Evolutionary conservation across 2,797 vertebrate genomes (phyloP).

Genomic region (Xenops minutus): DNA sequence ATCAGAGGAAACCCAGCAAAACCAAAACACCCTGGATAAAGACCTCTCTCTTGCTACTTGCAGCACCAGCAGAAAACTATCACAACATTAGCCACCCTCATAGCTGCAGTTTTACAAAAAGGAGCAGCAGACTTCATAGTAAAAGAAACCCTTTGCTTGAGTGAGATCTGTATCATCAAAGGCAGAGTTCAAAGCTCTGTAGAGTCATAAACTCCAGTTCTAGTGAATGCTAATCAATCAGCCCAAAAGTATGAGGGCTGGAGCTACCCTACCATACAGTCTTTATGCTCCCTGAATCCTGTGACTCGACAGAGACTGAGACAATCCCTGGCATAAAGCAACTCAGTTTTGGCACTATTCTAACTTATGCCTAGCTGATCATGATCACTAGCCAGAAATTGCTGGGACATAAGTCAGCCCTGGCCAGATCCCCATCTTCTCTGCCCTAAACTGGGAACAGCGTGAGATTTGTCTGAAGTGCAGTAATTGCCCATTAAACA

Average conservation of each 20-base stretch:
- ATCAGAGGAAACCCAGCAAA: background rate
- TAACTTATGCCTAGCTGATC: background rate
- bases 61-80: background rate
- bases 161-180: constrained; percentile 19
- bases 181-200: constrained; percentile 24
- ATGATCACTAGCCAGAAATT: background rate
- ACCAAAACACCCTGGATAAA: background rate
- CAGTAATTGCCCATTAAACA: background rate
- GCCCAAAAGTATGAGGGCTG: background rate
- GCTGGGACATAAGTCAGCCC: constrained; percentile 11
- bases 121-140: background rate
- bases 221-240: background rate
- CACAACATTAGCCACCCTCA: background rate
- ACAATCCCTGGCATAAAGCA: constrained; percentile 40
- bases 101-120: background rate
- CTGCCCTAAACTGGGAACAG: background rate
- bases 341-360: background rate
- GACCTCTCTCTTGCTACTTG: background rate
- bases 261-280: background rate
- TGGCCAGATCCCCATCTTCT: background rate
- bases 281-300: background rate
- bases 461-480: background rate
- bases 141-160: background rate
- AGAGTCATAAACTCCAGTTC: background rate
- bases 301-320: background rate